A percentile compares a stretch with the other conserved stretches of the same genome.
These are phyloP conservation scores for Phalanger gymnotis DNA, from an alignment of 2,797 vertebrate species.

Conservation along the genomic window DNA sequence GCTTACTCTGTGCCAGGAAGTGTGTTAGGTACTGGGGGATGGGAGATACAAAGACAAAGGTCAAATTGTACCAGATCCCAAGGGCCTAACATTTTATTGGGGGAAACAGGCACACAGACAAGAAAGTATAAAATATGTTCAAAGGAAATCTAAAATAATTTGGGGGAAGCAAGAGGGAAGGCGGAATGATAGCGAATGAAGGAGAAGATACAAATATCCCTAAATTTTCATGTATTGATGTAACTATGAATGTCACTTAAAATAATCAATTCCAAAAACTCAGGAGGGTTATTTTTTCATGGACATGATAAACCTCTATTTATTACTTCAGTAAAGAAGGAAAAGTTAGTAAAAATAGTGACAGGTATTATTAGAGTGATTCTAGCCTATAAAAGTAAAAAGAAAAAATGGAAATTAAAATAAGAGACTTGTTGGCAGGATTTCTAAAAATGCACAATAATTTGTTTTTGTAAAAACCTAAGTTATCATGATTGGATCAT, in stretches of 20 bases:
- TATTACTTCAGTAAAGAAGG: not conserved
- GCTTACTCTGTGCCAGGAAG: not conserved
- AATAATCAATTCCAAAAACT: not conserved
- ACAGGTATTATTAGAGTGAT: not conserved
- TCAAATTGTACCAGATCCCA: not conserved
- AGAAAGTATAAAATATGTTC: not conserved
- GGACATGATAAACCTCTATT: not conserved
- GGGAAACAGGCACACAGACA: not conserved
- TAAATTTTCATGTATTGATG: not conserved
- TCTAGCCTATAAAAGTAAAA: not conserved
- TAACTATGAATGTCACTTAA: not conserved
- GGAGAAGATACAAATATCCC: not conserved
- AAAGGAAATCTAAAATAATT: not conserved
- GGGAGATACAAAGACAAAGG: not conserved
- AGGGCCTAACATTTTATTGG: not conserved
- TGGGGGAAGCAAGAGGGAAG: not conserved
- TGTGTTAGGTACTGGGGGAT: not conserved
- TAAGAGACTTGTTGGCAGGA: not conserved
- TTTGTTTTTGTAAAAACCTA: not conserved
- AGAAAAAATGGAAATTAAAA: not conserved
- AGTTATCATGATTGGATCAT: not conserved
- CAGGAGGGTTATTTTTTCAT: not conserved
- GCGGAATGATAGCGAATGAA: not conserved
- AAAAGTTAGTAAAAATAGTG: not conserved
- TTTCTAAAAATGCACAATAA: not conserved